Evolutionary conservation across 2,113 vertebrate genomes (phyloP).

Genomic region (Dipodomys merriami): DNA sequence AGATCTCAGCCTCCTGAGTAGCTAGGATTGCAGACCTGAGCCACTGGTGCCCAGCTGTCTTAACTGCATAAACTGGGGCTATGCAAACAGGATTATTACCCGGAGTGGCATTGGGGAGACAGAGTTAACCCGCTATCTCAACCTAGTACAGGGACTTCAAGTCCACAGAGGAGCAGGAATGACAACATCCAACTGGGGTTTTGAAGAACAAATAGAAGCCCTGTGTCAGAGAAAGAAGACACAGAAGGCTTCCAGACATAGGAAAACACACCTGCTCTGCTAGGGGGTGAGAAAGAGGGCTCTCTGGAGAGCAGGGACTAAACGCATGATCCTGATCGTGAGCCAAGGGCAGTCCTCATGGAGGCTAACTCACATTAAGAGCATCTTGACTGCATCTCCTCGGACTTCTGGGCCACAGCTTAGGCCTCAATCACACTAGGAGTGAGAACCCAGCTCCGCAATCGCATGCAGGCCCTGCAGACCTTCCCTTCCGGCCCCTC

Average conservation of each 20-base stretch:
- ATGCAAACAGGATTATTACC: not conserved
- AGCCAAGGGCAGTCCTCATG: rapidly evolving
- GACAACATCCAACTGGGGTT: not conserved
- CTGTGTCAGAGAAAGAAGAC: not conserved
- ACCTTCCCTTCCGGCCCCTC: not conserved
- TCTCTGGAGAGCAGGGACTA: not conserved
- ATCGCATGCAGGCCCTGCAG: not conserved
- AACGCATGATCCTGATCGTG: rapidly evolving
- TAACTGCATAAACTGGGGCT: not conserved
- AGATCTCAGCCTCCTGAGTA: too few relatives aligned
- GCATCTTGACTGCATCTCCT: not conserved
- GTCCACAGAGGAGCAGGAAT: not conserved
- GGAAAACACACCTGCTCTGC: not conserved
- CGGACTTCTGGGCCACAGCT: not conserved
- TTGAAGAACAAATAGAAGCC: not conserved
- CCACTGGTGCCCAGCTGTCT: too few relatives aligned
- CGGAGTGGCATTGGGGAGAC: not conserved
- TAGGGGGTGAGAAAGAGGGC: not conserved
- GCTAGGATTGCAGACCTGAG: too few relatives aligned
- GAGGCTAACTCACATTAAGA: not conserved
- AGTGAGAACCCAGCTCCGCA: not conserved
- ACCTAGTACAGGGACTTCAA: not conserved
- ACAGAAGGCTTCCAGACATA: not conserved
- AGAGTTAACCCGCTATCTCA: not conserved
- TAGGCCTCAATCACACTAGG: not conserved